Evolutionary conservation across 2,113 vertebrate species (phyloP).

Genomic region (Tringa solitaria): DNA sequence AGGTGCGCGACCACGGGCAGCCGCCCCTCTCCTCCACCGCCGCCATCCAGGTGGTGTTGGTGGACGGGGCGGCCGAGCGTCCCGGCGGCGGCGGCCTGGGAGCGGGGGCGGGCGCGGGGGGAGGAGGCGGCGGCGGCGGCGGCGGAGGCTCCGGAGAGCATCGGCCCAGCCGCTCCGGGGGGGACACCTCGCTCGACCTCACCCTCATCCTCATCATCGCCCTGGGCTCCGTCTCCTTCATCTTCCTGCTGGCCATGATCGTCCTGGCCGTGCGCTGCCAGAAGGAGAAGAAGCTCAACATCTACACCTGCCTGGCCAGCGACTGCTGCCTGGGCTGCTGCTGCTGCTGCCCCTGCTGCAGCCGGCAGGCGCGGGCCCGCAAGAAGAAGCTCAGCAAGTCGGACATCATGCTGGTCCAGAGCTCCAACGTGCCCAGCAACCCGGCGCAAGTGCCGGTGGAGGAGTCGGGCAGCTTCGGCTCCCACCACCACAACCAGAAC

Average conservation of each 20-base stretch:
- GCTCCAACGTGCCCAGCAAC: conserved; percentile 82
- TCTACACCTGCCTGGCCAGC: conserved; percentile 89
- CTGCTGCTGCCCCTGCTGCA: conserved; percentile 87
- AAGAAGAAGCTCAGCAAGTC: conserved; percentile 98
- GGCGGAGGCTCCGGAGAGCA: conserved; percentile 62
- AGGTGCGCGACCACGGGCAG: conserved; percentile 94
- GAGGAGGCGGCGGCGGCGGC: conserved; percentile 30
- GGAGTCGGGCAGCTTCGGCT: conserved; percentile 88
- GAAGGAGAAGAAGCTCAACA: conserved; percentile 95
- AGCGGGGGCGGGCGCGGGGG: conserved; percentile 3
- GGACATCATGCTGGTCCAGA: conserved; percentile 98
- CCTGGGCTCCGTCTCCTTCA: conserved; percentile 91
- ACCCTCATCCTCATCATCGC: conserved; percentile 97
- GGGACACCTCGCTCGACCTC: conserved; percentile 87
- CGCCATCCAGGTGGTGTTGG: conserved; percentile 85
- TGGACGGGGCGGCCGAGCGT: conserved; percentile 85
- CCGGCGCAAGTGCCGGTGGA: conserved; percentile 85
- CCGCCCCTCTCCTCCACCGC: conserved; percentile 93
- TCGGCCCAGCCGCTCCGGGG: conserved; percentile 76
- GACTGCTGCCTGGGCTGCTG: conserved; percentile 90
- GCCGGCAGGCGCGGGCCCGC: conserved; percentile 87
- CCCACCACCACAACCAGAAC: conserved; percentile 94
- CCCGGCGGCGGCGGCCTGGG: conserved; percentile 21
- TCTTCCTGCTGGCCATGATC: conserved; percentile 97
- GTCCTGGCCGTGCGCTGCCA: conserved; percentile 93